Conservation (phyloP, 2,113 vertebrate genomes). For the Haemorhous mexicanus region DNA sequence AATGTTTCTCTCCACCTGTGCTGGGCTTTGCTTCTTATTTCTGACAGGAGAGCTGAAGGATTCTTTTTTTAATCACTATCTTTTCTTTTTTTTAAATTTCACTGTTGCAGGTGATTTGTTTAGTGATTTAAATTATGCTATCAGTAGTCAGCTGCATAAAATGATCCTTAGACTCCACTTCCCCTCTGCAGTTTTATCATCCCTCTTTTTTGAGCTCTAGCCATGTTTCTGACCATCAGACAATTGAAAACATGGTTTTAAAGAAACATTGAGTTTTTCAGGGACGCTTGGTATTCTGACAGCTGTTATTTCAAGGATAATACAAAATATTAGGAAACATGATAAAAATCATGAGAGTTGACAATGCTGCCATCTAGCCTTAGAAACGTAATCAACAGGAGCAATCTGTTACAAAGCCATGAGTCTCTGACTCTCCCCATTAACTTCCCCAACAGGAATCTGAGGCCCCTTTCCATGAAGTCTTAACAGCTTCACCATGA, state of each 20-base stretch:
- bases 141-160: neutral
- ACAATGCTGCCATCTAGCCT: slow-evolving; percentile 63
- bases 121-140: neutral
- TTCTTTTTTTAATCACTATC: neutral
- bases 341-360: slow-evolving; percentile 29
- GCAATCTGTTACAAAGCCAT: neutral
- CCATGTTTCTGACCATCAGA: neutral
- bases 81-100: neutral
- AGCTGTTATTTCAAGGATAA: neutral
- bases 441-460: neutral
- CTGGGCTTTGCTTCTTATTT: neutral
- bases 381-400: neutral
- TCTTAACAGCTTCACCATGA: neutral
- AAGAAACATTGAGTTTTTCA: neutral
- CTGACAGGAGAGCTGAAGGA: neutral
- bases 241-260: neutral
- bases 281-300: neutral
- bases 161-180: neutral
- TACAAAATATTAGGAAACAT: neutral
- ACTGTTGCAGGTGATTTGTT: neutral
- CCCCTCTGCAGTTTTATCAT: neutral
- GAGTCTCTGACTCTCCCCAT: neutral
- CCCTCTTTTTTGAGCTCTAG: neutral
- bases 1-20: neutral
- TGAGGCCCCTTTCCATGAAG: neutral